Evolutionary conservation across 2,888 invertebrate species (phyloP).

Genomic region (Agonopterix subpropinquella): DNA sequence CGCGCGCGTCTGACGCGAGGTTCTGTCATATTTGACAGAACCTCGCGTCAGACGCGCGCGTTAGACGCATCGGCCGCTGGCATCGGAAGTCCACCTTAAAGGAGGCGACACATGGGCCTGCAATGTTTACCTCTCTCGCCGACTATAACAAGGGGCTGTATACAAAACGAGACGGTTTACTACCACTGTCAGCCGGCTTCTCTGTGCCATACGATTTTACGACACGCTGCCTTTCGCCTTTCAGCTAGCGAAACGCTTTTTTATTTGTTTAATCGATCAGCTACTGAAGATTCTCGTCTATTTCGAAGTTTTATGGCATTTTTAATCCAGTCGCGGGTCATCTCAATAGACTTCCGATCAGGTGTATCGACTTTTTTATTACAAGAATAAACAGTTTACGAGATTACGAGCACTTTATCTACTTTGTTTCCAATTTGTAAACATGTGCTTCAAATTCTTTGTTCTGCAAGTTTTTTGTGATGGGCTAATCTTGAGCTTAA

Average conservation of each 20-base stretch:
- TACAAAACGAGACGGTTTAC: slow-evolving; percentile 70
- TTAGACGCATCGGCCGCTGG: no score
- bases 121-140: slow-evolving; percentile 62
- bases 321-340: slow-evolving; percentile 51
- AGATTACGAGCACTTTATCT: slow-evolving; percentile 65
- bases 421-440: slow-evolving; percentile 60
- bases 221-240: slow-evolving; percentile 70
- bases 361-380: slow-evolving; percentile 64
- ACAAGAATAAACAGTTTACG: slow-evolving; percentile 65
- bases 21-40: no score
- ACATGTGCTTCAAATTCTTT: slow-evolving; percentile 43
- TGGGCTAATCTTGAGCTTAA: slow-evolving; percentile 22
- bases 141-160: slow-evolving; percentile 69
- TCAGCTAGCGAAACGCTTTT: slow-evolving; percentile 67
- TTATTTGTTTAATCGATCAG: slow-evolving; percentile 74
- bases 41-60: no score
- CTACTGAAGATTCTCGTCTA: slow-evolving; percentile 64
- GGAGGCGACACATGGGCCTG: slow-evolving; percentile 62
- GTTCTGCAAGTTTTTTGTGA: slow-evolving; percentile 36
- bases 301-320: slow-evolving; percentile 60
- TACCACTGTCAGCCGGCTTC: slow-evolving; percentile 68
- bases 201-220: slow-evolving; percentile 73
- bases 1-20: no score
- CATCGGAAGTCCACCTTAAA: no score
- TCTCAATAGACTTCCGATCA: slow-evolving; percentile 55